Conservation (phyloP, 1,140 invertebrate species). For the Apolygus lucorum region DNA sequence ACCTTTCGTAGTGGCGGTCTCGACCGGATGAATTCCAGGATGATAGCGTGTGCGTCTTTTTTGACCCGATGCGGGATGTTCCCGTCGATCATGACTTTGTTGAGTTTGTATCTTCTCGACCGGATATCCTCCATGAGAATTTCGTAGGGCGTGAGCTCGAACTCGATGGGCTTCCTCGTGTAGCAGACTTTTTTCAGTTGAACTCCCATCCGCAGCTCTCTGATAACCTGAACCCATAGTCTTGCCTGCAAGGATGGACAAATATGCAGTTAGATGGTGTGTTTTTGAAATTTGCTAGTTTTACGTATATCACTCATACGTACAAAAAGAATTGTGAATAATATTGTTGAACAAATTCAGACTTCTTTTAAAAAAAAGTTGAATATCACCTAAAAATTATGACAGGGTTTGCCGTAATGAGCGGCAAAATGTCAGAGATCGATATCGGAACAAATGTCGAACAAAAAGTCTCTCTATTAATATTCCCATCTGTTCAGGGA, state of each 20-base stretch:
- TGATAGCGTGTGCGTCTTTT: conserved; percentile 89
- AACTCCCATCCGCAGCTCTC: conserved; percentile 72
- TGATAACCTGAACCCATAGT: conserved; percentile 94
- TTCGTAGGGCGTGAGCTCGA: conserved; percentile 93
- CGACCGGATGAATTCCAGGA: conserved; percentile 92
- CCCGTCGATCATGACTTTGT: conserved; percentile 72
- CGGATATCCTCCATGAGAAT: conserved; percentile 94
- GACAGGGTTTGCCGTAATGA: too few relatives aligned
- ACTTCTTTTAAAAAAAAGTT: too few relatives aligned
- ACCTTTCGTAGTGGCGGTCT: conserved; percentile 88
- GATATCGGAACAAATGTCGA: too few relatives aligned
- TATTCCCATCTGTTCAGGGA: too few relatives aligned
- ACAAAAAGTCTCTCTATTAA: too few relatives aligned
- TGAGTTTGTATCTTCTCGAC: conserved; percentile 71
- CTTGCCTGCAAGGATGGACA: conserved; percentile 65
- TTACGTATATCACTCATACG: too few relatives aligned
- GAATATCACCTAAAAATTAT: too few relatives aligned
- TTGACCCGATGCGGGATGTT: conserved; percentile 72
- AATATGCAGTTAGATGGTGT: too few relatives aligned
- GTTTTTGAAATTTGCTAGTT: too few relatives aligned
- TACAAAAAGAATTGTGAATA: too few relatives aligned
- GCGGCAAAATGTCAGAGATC: too few relatives aligned
- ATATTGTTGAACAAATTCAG: too few relatives aligned
- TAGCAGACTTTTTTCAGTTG: conserved; percentile 84
- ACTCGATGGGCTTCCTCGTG: conserved; percentile 65